These are phyloP conservation scores for Nematostella vectensis DNA, from an alignment of 92 coral and sea anemone species.

Conservation along the genomic window DNA sequence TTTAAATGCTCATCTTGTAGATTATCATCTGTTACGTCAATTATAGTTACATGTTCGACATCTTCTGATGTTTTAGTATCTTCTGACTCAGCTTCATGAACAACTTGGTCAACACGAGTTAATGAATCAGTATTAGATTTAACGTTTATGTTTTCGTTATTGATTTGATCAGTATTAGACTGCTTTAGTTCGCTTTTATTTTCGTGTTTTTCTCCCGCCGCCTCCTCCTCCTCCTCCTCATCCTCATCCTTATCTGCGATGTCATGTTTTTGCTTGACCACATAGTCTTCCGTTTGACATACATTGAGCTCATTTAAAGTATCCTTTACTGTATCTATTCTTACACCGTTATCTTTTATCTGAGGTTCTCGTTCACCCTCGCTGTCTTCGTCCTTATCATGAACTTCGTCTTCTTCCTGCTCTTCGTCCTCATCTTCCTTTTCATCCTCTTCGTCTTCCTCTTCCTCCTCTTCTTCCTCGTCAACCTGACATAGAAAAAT, in stretches of 20 bases:
- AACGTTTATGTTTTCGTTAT: too few species aligned
- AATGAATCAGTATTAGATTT: too few species aligned
- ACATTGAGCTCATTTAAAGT: too few species aligned
- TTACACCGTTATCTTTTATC: not conserved
- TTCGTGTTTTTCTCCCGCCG: not conserved
- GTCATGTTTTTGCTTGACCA: constrained; percentile 6
- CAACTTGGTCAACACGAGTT: too few species aligned
- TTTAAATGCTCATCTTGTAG: not conserved
- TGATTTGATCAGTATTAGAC: too few species aligned
- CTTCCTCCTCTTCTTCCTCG: constrained; percentile 33
- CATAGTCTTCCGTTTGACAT: constrained; percentile 10
- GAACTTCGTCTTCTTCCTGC: constrained; percentile 13
- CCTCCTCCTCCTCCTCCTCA: constrained; percentile 9
- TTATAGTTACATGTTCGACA: not conserved
- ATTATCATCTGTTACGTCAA: not conserved
- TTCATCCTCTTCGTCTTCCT: constrained; percentile 20
- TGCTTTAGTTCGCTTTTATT: not conserved
- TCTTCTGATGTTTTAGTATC: too few species aligned
- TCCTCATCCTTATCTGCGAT: constrained; percentile 11
- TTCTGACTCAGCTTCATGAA: too few species aligned
- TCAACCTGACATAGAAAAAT: constrained; percentile 25
- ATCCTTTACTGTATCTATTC: constrained; percentile 2
- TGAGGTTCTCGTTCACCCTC: constrained; percentile 5
- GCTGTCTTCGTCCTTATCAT: constrained; percentile 13
- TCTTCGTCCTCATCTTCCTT: constrained; percentile 26